phyloP scores from a whole-genome alignment of 2,888 invertebrate genomes.

The Cotesia congregata region DNA sequence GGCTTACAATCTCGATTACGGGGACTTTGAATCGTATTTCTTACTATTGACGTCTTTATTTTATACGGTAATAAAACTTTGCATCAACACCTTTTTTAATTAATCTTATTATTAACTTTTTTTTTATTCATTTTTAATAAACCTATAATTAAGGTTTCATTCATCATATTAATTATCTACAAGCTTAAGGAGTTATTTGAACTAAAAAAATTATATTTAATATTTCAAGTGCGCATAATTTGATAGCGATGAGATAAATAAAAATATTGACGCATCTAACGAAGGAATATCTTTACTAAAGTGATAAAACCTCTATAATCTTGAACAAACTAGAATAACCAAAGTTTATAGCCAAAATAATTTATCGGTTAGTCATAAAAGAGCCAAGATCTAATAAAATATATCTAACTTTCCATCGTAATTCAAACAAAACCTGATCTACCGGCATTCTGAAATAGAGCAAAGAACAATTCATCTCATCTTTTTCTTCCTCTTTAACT shows the following conservation, averaged over 20 bases:
- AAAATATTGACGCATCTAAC: neutral
- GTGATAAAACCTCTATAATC: neutral
- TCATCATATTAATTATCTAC: no score
- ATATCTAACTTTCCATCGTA: conserved; percentile 11
- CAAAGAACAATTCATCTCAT: neutral
- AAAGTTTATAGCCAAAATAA: neutral
- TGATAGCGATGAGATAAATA: neutral
- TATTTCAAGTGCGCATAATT: neutral
- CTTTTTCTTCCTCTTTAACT: no score
- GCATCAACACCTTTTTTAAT: neutral
- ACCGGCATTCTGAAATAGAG: neutral
- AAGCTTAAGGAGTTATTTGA: no score
- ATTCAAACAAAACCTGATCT: conserved; percentile 12
- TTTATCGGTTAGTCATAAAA: neutral
- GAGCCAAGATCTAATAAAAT: neutral
- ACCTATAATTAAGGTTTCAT: no score
- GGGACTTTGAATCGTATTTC: conserved; percentile 42
- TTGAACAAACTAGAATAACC: neutral
- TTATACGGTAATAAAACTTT: neutral
- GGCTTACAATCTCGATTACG: conserved; percentile 53
- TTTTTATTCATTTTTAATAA: no score
- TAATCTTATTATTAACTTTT: neutral
- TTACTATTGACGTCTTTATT: neutral
- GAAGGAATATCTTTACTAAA: neutral
- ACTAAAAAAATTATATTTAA: no score